These are phyloP conservation scores for Chaenodraco wilsoni DNA, from an alignment of 2,797 vertebrate species.

Conservation along the genomic window DNA sequence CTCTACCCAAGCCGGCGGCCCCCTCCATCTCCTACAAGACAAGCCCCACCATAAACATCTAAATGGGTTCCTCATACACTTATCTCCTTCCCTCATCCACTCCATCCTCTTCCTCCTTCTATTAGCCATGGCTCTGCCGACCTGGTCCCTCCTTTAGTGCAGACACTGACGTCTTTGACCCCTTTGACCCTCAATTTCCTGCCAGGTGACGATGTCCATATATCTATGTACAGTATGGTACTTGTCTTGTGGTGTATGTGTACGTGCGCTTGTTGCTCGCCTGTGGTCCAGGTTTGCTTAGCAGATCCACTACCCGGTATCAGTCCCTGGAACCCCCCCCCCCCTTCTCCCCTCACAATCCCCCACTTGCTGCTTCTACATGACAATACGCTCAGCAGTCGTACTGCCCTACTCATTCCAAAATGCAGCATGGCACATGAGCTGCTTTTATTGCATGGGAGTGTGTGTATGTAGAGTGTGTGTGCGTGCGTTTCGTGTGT, in stretches of 20 bases:
- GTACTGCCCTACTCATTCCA: conserved; percentile 75
- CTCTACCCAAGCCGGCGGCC: conserved; percentile 77
- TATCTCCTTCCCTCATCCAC: conserved; percentile 36
- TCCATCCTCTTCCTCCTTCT: conserved; percentile 29
- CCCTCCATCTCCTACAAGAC: conserved; percentile 85
- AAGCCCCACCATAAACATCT: conserved; percentile 79
- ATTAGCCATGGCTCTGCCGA: conserved; percentile 70
- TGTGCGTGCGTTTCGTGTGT: conserved; percentile 52
- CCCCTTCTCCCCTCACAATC: conserved; percentile 14
- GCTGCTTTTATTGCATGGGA: conserved; percentile 83
- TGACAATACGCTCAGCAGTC: conserved; percentile 74
- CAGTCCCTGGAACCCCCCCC: conserved; percentile 51
- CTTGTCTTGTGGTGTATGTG: conserved; percentile 84
- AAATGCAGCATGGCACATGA: conserved; percentile 79
- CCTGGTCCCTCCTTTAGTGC: conserved; percentile 71
- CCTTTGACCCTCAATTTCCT: conserved; percentile 58
- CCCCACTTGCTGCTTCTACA: conserved; percentile 73
- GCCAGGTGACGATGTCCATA: conserved; percentile 80
- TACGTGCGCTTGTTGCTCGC: conserved; percentile 80
- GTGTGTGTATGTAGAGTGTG: conserved; percentile 71
- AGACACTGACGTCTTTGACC: conserved; percentile 68
- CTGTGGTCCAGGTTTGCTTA: conserved; percentile 77
- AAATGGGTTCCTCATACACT: conserved; percentile 36
- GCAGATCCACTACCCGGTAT: conserved; percentile 71
- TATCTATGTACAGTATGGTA: conserved; percentile 83